Base-by-base conservation (phyloP, 2,888 invertebrate genomes). In the Crepidodera aurea region DNA sequence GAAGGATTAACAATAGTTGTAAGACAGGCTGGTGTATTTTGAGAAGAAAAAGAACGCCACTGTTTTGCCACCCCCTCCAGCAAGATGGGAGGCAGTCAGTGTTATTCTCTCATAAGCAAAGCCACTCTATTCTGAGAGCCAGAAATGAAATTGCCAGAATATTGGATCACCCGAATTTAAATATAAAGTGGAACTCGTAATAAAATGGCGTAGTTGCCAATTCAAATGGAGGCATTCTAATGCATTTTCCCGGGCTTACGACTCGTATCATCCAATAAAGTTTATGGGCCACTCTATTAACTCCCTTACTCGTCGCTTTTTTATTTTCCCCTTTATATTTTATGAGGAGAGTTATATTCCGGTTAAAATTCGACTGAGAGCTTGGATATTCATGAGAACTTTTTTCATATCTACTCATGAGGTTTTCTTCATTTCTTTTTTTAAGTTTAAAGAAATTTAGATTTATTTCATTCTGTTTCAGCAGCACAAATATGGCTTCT, bases 101-200 rank as follows among this genome's bases (percentile, higher is more conserved):
- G 67, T 69, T 70, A 71, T 70, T 67, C 71, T 69, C 72, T 73
- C 73, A 75, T 74, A 76, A 75, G 74, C 70, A 65, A 68, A 70
- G 70, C 70, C 68, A 69, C 61, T 69, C 71, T 65, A 69, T 69
- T 70, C 66, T 64, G 64, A 65, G 70, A 57, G 51, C 62, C 70
- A 70, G 77, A 76, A 77, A 78, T 78, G 79, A 80, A 81, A 81
- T 80, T 80, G 79, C 78, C 75, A 74, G 79, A 80, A 79, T 79
- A 80, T 80, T 80, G 79, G 78, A 79, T 79, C 77, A 73, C 78
- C 69, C 72, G 73, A 80, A 81, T 81, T 81, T 81, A 79, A 81
- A 81, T 81, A 81, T 81, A 81, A 80, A 81, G 81, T 79, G 79
- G 79, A 77, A 79, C 73, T 76, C 66, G 74, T 72, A 74, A 76